Percentiles rank a stretch among this genome's conserved stretches.
Evolutionary conservation across 1,140 invertebrate species (phyloP).

Genomic region (Musca domestica): DNA sequence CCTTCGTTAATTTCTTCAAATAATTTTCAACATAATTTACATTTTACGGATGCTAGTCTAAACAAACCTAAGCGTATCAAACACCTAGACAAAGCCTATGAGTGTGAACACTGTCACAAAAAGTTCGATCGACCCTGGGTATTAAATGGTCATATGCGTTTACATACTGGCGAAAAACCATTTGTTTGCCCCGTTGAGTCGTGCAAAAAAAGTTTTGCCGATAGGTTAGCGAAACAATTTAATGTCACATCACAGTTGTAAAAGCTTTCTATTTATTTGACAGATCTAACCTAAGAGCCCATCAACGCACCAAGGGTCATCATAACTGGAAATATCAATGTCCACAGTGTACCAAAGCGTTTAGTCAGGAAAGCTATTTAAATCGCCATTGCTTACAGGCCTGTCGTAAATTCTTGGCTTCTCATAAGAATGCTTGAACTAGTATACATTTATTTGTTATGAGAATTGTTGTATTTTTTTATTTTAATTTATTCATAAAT

Average conservation of each 20-base stretch:
- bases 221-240: conserved; percentile 57
- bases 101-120: conserved; percentile 58
- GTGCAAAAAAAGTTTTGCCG: conserved; percentile 71
- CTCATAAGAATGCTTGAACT: conserved; percentile 11
- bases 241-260: background rate
- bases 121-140: conserved; percentile 67
- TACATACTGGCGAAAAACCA: conserved; percentile 69
- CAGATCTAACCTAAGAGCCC: conserved; percentile 69
- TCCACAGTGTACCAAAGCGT: conserved; percentile 66
- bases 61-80: conserved; percentile 20
- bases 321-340: conserved; percentile 69
- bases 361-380: conserved; percentile 71
- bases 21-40: background rate
- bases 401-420: conserved; percentile 60
- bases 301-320: conserved; percentile 68
- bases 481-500: no score
- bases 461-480: no score
- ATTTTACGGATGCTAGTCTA: background rate
- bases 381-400: conserved; percentile 71
- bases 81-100: conserved; percentile 25
- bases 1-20: background rate
- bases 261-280: conserved; percentile 26
- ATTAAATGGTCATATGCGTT: conserved; percentile 65
- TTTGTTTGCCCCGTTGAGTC: conserved; percentile 63
- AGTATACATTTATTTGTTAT: no score